Evolutionary conservation across 2,888 invertebrate genomes (phyloP).

Genomic region (Flabesymbios commensalis): DNA sequence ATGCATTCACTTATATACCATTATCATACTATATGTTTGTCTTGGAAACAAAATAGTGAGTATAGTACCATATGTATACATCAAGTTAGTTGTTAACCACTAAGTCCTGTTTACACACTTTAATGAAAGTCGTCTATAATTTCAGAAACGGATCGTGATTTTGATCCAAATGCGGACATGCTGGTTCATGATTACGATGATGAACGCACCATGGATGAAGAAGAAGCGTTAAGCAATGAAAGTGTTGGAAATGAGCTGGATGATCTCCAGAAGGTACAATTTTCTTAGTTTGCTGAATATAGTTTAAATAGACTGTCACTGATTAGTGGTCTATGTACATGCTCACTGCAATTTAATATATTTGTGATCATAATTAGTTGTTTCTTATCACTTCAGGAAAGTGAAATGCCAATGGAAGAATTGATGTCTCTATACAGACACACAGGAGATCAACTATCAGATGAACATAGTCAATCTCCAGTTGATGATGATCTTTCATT

Average conservation of each 20-base stretch:
- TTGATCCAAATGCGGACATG: slow-evolving; percentile 94
- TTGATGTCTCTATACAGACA: slow-evolving; percentile 87
- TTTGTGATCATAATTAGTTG: background rate
- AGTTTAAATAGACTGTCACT: background rate
- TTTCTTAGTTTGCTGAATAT: slow-evolving; percentile 1
- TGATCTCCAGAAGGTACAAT: slow-evolving; percentile 76
- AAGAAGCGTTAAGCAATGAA: slow-evolving; percentile 89
- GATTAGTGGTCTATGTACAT: background rate
- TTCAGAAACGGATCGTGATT: slow-evolving; percentile 65
- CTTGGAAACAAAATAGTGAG: too few species aligned
- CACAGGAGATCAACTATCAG: slow-evolving; percentile 26
- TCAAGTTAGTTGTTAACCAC: too few species aligned
- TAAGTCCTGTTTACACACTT: too few species aligned
- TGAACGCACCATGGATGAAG: slow-evolving; percentile 94
- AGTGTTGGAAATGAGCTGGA: slow-evolving; percentile 84
- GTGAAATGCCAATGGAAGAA: slow-evolving; percentile 95
- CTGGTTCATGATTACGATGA: slow-evolving; percentile 97
- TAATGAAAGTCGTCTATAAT: too few species aligned
- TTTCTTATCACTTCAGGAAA: slow-evolving; percentile 68
- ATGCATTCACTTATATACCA: too few species aligned
- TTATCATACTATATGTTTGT: too few species aligned
- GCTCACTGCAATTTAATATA: background rate
- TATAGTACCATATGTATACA: too few species aligned
- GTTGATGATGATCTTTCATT: slow-evolving; percentile 56
- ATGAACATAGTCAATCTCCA: too few species aligned